Evolutionary conservation across 2,113 vertebrate species (phyloP), one percentile per base, ranked within the genome.

Genomic region (Rynchops niger): DNA sequence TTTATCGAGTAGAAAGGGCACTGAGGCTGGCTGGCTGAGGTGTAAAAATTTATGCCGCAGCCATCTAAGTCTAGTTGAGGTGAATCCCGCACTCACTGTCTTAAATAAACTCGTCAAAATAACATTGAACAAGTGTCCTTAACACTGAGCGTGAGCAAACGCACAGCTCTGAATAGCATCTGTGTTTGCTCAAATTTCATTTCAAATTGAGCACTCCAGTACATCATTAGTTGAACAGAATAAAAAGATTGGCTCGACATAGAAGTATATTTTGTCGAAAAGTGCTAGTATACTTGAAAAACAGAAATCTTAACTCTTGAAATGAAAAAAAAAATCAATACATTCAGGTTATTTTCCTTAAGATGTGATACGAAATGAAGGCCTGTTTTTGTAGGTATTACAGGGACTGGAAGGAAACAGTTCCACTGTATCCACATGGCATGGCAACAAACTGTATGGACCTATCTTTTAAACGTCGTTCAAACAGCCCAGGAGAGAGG

Each of bases 161-260:
- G 4, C 36, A 38, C 0, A 0, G 58, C 71, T 96, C 76, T 66
- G 71, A 93, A 63, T 47, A 81, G 25, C 79, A 80, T 63, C 84
- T 86, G 72, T 94, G 82, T 97, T 96, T 92, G 82, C 65, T 88
- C 87, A 94, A 92, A 86, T 92, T 90, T 93, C 71, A 63, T 77
- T 87, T 93, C 88, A 95, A 67, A 92, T 27, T 58, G n/a, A 86
- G 55, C 82, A 88, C 76, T 95, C 71, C 55, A 88, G 53, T n/a
- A 12, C 23, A 71, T 58, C 86, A 86, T 73, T 85, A 83, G 53
- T 2, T 42, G 74, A 86, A 70, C 55, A 84, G 71, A 93, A 86
- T 52, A 66, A 69, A 97, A 97, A 88, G 55, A 86, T 50, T 36
- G 66, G 25, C 56, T 95, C 43, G 77, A 45, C 42, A 77, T 21